Evolutionary conservation across 2,797 vertebrate genomes (phyloP).

Genomic region (Pipistrellus kuhlii): DNA sequence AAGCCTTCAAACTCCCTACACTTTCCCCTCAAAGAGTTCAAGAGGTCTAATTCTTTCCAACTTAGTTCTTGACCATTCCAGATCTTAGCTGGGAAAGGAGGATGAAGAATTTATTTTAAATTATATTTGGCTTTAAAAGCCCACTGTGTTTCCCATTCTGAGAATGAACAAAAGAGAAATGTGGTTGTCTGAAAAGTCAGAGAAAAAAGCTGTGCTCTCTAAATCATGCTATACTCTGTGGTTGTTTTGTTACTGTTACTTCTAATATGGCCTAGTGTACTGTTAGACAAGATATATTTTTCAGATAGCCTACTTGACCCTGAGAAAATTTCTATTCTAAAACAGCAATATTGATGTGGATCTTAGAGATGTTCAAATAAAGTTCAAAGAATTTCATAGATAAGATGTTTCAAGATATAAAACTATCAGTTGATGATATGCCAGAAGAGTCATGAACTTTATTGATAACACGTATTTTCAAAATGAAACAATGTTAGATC

Average conservation of each 20-base stretch:
- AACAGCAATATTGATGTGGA: constrained; percentile 8
- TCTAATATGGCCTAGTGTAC: background rate
- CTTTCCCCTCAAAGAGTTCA: background rate
- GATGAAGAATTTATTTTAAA: constrained; percentile 73
- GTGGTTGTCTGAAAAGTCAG: constrained; percentile 32
- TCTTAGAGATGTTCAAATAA: constrained; percentile 36
- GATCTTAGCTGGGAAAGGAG: constrained; percentile 57
- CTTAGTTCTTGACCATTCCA: constrained; percentile 68
- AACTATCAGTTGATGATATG: constrained; percentile 18
- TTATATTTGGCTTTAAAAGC: constrained; percentile 65
- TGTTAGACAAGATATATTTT: constrained; percentile 10
- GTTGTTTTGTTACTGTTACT: background rate
- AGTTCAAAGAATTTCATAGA: constrained; percentile 35
- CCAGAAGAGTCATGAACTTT: constrained; percentile 38
- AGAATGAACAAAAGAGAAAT: constrained; percentile 58
- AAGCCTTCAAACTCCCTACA: constrained; percentile 25
- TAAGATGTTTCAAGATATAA: constrained; percentile 48
- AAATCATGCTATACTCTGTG: background rate
- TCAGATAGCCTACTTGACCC: background rate
- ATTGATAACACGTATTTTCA: constrained; percentile 46
- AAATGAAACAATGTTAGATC: constrained; percentile 46
- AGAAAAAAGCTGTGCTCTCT: constrained; percentile 4
- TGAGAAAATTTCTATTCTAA: constrained; percentile 10
- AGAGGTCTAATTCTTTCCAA: constrained; percentile 74
- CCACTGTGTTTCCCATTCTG: constrained; percentile 51